Evolutionary conservation across 2,797 vertebrate genomes (phyloP).

Genomic region (Cossypha polioptera): DNA sequence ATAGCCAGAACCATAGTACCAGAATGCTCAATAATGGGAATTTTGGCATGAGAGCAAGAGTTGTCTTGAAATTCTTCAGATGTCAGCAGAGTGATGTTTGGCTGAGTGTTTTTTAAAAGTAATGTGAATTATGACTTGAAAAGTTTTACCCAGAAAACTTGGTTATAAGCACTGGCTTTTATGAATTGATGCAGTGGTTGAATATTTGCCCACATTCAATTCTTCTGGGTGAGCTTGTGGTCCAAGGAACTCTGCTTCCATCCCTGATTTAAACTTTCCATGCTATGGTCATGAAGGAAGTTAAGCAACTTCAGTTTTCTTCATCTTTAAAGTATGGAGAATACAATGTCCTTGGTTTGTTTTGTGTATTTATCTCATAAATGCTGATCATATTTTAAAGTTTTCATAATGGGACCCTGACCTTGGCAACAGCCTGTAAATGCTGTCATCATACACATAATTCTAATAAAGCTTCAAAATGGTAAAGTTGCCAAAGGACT

Average conservation of each 20-base stretch:
- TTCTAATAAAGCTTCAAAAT: constrained; percentile 11
- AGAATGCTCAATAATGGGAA: not conserved
- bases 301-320: constrained; percentile 18
- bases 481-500: not conserved
- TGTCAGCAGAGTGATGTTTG: not conserved
- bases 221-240: not conserved
- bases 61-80: not conserved
- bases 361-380: constrained; percentile 21
- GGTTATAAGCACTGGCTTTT: not conserved
- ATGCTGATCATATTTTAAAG: constrained; percentile 25
- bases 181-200: not conserved
- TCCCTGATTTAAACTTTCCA: not conserved
- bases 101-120: not conserved
- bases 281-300: not conserved
- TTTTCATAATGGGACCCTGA: constrained; percentile 38
- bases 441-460: constrained; percentile 5
- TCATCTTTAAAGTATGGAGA: constrained; percentile 1
- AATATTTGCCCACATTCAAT: not conserved
- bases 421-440: constrained; percentile 22
- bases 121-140: not conserved
- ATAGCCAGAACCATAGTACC: not conserved
- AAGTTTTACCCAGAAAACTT: not conserved
- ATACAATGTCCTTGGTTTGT: constrained; percentile 21
- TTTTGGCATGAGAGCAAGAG: not conserved
- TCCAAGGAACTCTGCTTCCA: not conserved